Evolutionary conservation across 1,140 invertebrate species (phyloP).

Genomic region (Drosophila seguyi): DNA sequence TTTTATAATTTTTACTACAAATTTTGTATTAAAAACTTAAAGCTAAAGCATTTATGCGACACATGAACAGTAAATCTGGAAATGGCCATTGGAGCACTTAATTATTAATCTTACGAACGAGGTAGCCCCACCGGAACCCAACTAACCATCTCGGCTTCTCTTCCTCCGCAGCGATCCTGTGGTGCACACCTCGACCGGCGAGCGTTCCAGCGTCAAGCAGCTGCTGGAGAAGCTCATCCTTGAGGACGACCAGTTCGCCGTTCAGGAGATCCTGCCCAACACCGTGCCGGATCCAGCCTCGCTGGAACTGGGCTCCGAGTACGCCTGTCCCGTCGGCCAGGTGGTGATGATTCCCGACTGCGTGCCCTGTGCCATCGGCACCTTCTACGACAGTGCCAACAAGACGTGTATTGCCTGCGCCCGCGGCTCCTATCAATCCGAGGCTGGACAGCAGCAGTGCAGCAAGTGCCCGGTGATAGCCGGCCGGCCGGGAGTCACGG

Average conservation of each 20-base stretch:
- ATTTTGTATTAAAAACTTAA: not conserved
- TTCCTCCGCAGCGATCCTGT: conserved; percentile 92
- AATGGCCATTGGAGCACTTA: not conserved
- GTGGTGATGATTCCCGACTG: conserved; percentile 96
- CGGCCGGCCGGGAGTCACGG: conserved; percentile 94
- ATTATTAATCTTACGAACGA: not conserved
- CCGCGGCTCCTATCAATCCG: conserved; percentile 96
- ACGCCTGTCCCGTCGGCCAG: conserved; percentile 96
- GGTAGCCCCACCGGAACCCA: too few relatives aligned
- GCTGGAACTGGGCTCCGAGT: conserved; percentile 93
- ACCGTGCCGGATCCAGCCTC: conserved; percentile 97
- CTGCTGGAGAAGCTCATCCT: conserved; percentile 94
- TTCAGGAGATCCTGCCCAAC: conserved; percentile 96
- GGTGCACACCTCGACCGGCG: conserved; percentile 93
- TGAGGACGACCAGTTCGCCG: conserved; percentile 96
- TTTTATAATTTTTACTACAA: not conserved
- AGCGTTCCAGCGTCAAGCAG: conserved; percentile 92
- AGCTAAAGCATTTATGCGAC: not conserved
- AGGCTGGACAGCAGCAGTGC: conserved; percentile 95
- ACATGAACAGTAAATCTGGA: not conserved
- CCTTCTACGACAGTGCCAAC: conserved; percentile 92
- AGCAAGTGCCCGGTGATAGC: conserved; percentile 94
- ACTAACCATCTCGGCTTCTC: conserved; percentile 15
- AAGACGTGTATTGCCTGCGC: conserved; percentile 94
- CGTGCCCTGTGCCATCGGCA: conserved; percentile 97